A percentile compares a stretch with the other conserved stretches of the same genome.
These are phyloP conservation scores for Coelopa frigida DNA, from an alignment of 1,140 invertebrate species.

Conservation along the genomic window DNA sequence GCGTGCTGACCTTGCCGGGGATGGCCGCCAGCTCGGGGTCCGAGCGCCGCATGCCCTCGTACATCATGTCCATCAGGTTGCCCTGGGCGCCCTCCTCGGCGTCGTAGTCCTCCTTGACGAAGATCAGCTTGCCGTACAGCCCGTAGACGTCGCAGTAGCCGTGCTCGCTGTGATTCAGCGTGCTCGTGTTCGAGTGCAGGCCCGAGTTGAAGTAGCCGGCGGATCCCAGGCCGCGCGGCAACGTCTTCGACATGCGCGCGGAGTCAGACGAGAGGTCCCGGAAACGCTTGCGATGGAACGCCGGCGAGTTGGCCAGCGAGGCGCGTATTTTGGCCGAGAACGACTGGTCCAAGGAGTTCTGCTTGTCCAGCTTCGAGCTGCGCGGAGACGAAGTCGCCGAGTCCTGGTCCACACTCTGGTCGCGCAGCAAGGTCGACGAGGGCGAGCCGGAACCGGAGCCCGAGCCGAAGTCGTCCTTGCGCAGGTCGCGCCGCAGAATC, in stretches of 20 bases:
- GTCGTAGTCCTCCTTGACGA: constrained; percentile 74
- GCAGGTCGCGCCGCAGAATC: constrained; percentile 29
- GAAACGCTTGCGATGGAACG: constrained; percentile 59
- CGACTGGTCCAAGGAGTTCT: constrained; percentile 55
- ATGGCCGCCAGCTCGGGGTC: constrained; percentile 76
- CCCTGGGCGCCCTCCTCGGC: constrained; percentile 65
- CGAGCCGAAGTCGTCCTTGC: constrained; percentile 20
- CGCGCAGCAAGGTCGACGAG: constrained; percentile 7
- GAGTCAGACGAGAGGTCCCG: constrained; percentile 55
- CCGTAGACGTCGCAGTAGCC: constrained; percentile 77
- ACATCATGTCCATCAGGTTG: constrained; percentile 55
- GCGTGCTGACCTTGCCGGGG: constrained; percentile 69
- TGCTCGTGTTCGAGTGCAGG: constrained; percentile 51
- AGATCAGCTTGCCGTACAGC: constrained; percentile 81
- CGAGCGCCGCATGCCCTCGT: constrained; percentile 66
- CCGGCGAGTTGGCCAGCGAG: constrained; percentile 58
- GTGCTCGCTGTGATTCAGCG: constrained; percentile 54
- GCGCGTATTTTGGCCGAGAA: constrained; percentile 54
- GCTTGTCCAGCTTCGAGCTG: constrained; percentile 53
- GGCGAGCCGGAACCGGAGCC: constrained; percentile 14
- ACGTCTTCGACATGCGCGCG: constrained; percentile 65
- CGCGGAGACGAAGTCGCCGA: constrained; percentile 33
- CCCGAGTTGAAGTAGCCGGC: constrained; percentile 46
- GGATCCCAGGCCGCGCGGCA: constrained; percentile 60
- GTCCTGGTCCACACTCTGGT: constrained; percentile 15